Base-by-base conservation (phyloP, 2,888 invertebrate genomes). In the Synanthedon vespiformis region DNA sequence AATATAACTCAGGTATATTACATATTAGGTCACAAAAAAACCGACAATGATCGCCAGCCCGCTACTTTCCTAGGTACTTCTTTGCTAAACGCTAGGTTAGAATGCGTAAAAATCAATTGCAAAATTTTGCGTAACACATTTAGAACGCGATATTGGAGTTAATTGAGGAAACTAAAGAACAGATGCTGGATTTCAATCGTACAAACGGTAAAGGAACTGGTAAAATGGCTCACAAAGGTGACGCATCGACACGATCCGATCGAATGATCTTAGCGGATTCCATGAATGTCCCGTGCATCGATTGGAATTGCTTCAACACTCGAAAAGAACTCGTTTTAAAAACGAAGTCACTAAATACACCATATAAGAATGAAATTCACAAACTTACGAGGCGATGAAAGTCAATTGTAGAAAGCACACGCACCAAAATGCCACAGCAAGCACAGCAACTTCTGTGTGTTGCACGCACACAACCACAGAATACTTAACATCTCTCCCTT, bases 321-420 rank as follows among this genome's bases (percentile, higher is more conserved):
- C 60, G 63, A 66, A 34, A 59, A 53, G 52, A 57, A 52, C 56
- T 63, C 57, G 34, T 54, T 59, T 50, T 53, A 51, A 58, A 51
- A 52, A 56, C 56, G 49, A 56, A 57, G 59, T 58, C 77, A 78
- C 78, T 68, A 71, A 68, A 67, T 74, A 69, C 80, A 81, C 80
- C 57, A 63, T 68, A 74, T 34, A 65, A 67, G 72, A 67, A 74
- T 62, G 54, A 76, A 81, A 76, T 72, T 74, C 77, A 77, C 78
- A 82, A 83, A 86, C 86, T 86, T 86, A 86, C 86, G 80, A 85
- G 82, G 82, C 83, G 84, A 81, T 77, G 85, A 85, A 83, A 85
- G 82, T 84, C 79, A 82, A 83, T 77, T 78, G 83, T 69, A 74
- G 83, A 81, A 78, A 80, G 80, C 77, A 80, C 83, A 84, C 79